These are phyloP conservation scores for Ctenomys sociabilis DNA, from an alignment of 2,113 vertebrate species.

Conservation along the genomic window DNA sequence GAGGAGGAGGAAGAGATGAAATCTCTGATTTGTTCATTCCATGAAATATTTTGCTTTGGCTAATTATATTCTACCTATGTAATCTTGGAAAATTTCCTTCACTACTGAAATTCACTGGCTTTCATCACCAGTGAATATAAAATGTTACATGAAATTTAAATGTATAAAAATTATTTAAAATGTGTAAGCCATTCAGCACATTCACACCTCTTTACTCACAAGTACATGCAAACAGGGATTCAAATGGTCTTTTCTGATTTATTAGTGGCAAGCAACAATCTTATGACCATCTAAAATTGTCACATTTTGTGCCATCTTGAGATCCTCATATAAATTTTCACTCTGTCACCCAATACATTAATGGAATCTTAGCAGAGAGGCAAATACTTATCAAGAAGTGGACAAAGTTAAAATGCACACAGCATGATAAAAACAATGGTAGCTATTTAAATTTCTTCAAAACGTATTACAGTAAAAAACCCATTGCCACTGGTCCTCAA, in stretches of 20 bases:
- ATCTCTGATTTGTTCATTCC: background rate
- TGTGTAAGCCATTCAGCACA: background rate
- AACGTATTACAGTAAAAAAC: background rate
- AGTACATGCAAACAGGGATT: background rate
- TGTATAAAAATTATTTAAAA: background rate
- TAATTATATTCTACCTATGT: background rate
- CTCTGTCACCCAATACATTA: background rate
- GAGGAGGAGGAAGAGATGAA: no score
- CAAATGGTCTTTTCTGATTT: background rate
- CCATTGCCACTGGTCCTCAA: background rate
- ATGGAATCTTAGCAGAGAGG: background rate
- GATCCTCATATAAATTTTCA: constrained; percentile 10
- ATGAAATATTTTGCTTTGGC: background rate
- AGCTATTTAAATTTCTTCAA: background rate
- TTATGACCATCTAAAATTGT: background rate
- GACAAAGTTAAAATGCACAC: background rate
- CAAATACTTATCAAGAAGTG: background rate
- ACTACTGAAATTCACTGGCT: background rate
- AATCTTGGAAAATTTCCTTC: background rate
- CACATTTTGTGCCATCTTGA: background rate
- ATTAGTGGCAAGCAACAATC: background rate
- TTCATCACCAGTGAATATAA: background rate
- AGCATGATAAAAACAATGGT: background rate
- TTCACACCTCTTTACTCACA: background rate
- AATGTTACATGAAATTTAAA: background rate